Evolutionary conservation across 2,113 vertebrate species (phyloP), one percentile per base, ranked within the genome.

Genomic region (Ammospiza nelsoni): DNA sequence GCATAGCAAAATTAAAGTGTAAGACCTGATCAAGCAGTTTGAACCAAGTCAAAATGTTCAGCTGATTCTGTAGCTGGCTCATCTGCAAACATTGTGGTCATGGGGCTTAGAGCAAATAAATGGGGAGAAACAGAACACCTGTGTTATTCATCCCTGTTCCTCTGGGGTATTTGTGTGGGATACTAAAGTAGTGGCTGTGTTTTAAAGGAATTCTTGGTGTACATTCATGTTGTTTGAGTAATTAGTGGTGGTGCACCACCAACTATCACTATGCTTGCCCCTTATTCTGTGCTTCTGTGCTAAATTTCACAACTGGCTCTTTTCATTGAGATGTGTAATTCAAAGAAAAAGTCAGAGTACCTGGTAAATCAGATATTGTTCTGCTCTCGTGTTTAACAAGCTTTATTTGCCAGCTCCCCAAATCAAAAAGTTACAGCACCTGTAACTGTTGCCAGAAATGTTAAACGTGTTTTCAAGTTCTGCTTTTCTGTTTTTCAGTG

Each of bases 311-410:
- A 62, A 5, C 3, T 51, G 29, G 1, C 12, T 86, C 23, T 43
- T 75, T 75, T 66, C 15, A 20, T 0, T 63, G 24, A n/a, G 41
- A 24, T 63, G 48, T 44, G 13, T 65, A 67, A 37, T 37, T 57
- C 0, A 1, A 33, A 9, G 12, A 29, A 43, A 73, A 49, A 33
- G 6, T 5, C 6, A 0, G 0, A 43, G 5, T 57, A 48, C 37
- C 24, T 87, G 25, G 12, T 9, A 75, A 31, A 17, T 63, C 0
- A 0, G 73, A 15, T 52, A 1, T 6, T 41, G 21, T 73, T 18
- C 35, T 87, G 33, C 39, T 89, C 19, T 66, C 44, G 6, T 3
- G 23, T 28, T 49, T 29, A 65, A 35, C 21, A 57, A 51, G 9
- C 9, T 65, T 35, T 71, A 28, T 72, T 80, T 81, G 24, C 41